phyloP scores from a whole-genome alignment of 2,113 vertebrate genomes.

The Andinoacara biseriatus region DNA sequence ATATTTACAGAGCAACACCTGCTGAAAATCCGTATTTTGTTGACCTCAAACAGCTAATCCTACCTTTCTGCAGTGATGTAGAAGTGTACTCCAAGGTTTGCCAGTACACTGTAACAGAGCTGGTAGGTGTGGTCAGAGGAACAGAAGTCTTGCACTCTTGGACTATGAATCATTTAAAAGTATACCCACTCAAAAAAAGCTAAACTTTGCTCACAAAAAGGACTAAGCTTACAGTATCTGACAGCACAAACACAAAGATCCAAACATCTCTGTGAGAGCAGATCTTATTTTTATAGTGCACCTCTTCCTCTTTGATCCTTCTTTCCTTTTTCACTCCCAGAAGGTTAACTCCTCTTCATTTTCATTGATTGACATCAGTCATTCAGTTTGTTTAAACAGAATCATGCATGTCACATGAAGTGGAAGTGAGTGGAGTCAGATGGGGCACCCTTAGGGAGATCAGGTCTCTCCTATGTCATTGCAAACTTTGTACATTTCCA shows the following conservation, averaged over 20 bases:
- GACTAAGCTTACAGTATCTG: too few species aligned
- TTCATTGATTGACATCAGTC: too few species aligned
- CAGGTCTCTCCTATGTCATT: neutral
- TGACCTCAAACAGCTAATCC: neutral
- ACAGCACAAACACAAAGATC: too few species aligned
- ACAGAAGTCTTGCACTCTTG: neutral
- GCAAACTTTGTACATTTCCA: neutral
- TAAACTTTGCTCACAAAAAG: too few species aligned
- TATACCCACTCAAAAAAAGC: neutral
- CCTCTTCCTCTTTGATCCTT: too few species aligned
- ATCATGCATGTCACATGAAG: neutral
- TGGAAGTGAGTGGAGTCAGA: neutral
- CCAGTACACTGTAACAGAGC: neutral
- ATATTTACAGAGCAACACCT: neutral
- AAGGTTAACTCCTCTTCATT: too few species aligned
- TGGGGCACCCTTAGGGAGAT: neutral
- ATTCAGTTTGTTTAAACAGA: neutral
- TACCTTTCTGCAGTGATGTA: neutral
- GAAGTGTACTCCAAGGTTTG: neutral
- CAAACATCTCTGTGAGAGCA: too few species aligned
- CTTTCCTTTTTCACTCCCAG: neutral
- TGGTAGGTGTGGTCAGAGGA: neutral
- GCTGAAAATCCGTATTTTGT: neutral
- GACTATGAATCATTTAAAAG: neutral
- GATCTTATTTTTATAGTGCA: too few species aligned